Evolutionary conservation across 2,888 invertebrate genomes (phyloP), one percentile per base, ranked within the genome.

Genomic region (Synergus itoensis): DNA sequence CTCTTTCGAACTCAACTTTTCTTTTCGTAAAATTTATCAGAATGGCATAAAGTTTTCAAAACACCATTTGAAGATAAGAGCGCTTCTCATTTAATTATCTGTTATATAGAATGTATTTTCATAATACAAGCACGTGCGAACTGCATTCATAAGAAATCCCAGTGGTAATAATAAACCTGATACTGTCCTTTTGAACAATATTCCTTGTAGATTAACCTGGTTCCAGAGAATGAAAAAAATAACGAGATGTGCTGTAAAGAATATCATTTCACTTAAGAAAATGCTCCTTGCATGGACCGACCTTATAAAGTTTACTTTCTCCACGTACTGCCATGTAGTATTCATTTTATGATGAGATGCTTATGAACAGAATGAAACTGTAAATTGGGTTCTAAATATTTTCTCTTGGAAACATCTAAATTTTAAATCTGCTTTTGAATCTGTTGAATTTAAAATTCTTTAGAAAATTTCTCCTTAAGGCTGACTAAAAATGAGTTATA

Each of bases 21-120:
- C 9, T 41, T 14, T 64, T 64, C 16, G 16, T 12, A 40, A 40
- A 64, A 64, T n/a, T 14, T 8, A 64, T n/a, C 64, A 64, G 64
- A 64, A 14, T 11, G 16, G 16, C 16, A 9, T 64, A 64, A 64
- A 64, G 64, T 64, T 64, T 64, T 36, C 8, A 40, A 64, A n/a
- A 8, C n/a, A n/a, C 4, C 5, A n/a, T 9, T 40, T n/a, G 64
- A n/a, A 21, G 62, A 62, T 62, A 64, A 64, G 40, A 41, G n/a
- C 3, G 40, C 64, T 40, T 64, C n/a, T 64, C 64, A 40, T 64
- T 64, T 64, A 64, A 64, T 64, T 64, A 64, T 64, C 64, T 64
- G n/a, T 64, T 41, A 64, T 41, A 28, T 40, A 40, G 40, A 64
- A 36, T 64, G n/a, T n/a, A 16, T 64, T 64, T 40, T 64, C 64